phyloP scores from a whole-genome alignment of 2,797 vertebrate species.

The Labroides dimidiatus region DNA sequence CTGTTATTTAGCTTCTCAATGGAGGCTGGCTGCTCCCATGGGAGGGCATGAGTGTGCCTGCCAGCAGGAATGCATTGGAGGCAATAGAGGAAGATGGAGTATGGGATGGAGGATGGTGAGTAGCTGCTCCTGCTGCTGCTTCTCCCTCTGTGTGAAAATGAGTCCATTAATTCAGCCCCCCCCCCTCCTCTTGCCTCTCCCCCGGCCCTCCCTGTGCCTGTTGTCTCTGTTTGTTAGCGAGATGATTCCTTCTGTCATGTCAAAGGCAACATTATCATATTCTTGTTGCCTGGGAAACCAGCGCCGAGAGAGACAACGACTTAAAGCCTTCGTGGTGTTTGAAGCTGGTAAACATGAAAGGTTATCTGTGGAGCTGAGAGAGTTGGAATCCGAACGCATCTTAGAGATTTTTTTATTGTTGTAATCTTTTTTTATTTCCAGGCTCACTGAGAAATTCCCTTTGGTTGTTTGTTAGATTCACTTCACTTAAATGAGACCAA shows the following conservation, averaged over 20 bases:
- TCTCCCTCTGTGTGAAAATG: conserved; percentile 83
- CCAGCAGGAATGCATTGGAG: conserved; percentile 77
- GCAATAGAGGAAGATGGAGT: conserved; percentile 79
- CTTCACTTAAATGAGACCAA: conserved; percentile 35
- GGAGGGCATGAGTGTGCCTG: conserved; percentile 76
- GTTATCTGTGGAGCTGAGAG: conserved; percentile 74
- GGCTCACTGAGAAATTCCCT: conserved; percentile 38
- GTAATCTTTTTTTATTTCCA: conserved; percentile 15
- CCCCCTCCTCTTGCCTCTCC: conserved; percentile 45
- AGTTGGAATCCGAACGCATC: conserved; percentile 70
- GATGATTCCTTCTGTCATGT: conserved; percentile 89
- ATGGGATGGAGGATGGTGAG: conserved; percentile 77
- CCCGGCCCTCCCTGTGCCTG: conserved; percentile 77
- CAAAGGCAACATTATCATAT: conserved; percentile 89
- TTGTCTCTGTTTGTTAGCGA: conserved; percentile 86
- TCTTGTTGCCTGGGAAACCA: conserved; percentile 86
- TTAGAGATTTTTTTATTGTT: conserved; percentile 59
- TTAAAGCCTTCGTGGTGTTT: conserved; percentile 79
- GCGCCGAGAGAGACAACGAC: conserved; percentile 75
- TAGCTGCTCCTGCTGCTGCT: conserved; percentile 64
- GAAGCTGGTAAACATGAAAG: conserved; percentile 84
- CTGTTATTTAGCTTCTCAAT: conserved; percentile 79
- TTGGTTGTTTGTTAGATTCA: conserved; percentile 42
- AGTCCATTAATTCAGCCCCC: conserved; percentile 82
- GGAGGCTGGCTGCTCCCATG: conserved; percentile 73